Base-by-base conservation (phyloP, 2,888 invertebrate species). In the Nephrocerus scutellatus region DNA sequence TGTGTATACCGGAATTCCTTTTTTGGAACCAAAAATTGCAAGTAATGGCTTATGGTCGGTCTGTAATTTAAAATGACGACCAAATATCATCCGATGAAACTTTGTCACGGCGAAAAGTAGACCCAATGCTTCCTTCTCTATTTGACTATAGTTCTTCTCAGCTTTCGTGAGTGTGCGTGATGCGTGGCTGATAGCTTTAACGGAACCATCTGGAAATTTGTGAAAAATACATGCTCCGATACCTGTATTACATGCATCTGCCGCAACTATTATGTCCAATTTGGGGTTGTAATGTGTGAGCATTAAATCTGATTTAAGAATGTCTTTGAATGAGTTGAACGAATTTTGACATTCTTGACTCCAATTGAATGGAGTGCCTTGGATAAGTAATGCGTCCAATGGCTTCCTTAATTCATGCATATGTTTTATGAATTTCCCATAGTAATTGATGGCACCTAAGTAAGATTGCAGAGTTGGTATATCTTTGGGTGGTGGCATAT, bases 1-100 rank as follows among this genome's bases (percentile, higher is more conserved):
- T n/a, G n/a, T n/a, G n/a, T n/a, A n/a, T n/a, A 15, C 46, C 23
- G 50, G 59, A 44, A 49, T 59, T n/a, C 46, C 54, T 19, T 43
- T 42, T 48, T 53, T 55, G 4, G 38, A 36, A 1, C 53, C 52
- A 28, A 69, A 60, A 23, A 71, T 59, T 6, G 50, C 44, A 5
- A 50, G 46, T 6, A 71, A 43, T 3, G 70, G 67, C 39, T 63
- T 53, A 41, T 67, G 61, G 44, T 68, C 67, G 0, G 65, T 68
- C 9, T 41, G 38, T 10, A 50, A 26, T 3, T 25, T 41, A 30
- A 48, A 46, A 29, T 46, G 35, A 3, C 46, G 16, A 2, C 46
- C 41, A 30, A 43, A 45, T 14, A 45, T 6, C 32, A 43, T 42
- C 6, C 36, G 23, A 25, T 45, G 37, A 30, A 49, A 48, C 16